A percentile compares a stretch with the other conserved stretches of the same genome.
phyloP scores from a whole-genome alignment of 2,888 invertebrate species.

The Mythimna albipuncta region DNA sequence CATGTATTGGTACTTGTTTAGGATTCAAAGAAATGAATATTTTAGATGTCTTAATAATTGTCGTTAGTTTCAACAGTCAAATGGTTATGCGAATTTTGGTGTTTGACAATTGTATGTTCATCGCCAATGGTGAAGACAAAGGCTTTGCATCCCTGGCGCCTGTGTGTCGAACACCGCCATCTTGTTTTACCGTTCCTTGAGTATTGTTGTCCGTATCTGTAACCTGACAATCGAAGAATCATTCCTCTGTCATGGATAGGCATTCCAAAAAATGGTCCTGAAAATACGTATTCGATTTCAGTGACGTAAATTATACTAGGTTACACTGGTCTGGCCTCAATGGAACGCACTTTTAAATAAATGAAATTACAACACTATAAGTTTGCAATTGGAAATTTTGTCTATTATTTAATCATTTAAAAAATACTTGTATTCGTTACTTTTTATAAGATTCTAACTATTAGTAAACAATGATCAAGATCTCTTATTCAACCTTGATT shows the following conservation, averaged over 20 bases:
- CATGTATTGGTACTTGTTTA: too few relatives aligned
- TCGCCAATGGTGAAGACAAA: neutral
- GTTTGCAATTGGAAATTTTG: too few relatives aligned
- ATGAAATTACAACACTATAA: neutral
- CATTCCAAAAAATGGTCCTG: neutral
- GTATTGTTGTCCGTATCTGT: slow-evolving; percentile 1
- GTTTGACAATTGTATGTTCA: neutral
- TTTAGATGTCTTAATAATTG: neutral
- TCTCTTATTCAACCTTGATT: too few relatives aligned
- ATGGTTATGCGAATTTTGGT: slow-evolving; percentile 1
- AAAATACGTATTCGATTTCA: neutral
- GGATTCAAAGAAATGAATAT: neutral
- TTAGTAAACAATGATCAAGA: too few relatives aligned
- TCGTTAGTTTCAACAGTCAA: neutral
- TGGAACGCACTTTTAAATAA: neutral
- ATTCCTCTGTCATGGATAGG: neutral
- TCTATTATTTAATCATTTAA: too few relatives aligned
- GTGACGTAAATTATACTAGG: neutral
- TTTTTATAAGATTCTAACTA: too few relatives aligned
- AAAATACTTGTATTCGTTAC: too few relatives aligned
- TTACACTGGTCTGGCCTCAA: neutral
- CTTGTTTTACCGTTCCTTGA: slow-evolving; percentile 2
- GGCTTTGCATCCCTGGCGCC: neutral
- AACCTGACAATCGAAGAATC: slow-evolving; percentile 1
- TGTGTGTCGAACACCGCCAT: neutral